These are phyloP conservation scores for Eulemur coronatus DNA, from an alignment of 2,797 vertebrate species.

Conservation along the genomic window DNA sequence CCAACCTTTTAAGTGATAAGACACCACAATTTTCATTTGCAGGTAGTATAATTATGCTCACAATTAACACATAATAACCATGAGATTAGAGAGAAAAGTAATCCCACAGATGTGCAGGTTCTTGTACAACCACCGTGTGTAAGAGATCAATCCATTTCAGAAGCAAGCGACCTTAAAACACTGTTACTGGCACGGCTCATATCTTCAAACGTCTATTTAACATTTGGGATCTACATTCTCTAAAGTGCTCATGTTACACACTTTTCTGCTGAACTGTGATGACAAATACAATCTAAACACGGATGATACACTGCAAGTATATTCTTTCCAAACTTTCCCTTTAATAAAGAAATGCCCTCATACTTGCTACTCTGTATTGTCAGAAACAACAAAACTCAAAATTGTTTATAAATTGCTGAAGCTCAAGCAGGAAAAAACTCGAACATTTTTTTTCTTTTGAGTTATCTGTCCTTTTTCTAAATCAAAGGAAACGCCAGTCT, in stretches of 20 bases:
- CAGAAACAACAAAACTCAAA: conserved; percentile 54
- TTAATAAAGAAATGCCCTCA: conserved; percentile 26
- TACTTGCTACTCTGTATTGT: background rate
- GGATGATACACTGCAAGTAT: conserved; percentile 36
- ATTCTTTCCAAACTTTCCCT: conserved; percentile 38
- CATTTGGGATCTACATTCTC: conserved; percentile 50
- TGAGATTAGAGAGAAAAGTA: conserved; percentile 55
- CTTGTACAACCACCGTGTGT: background rate
- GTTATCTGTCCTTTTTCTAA: conserved; percentile 68
- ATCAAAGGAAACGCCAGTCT: conserved; percentile 55
- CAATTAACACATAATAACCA: conserved; percentile 65
- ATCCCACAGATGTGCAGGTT: conserved; percentile 39
- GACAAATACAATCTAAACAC: conserved; percentile 22
- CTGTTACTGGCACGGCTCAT: conserved; percentile 9
- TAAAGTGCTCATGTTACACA: conserved; percentile 10
- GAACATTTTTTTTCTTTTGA: background rate
- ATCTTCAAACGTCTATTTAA: conserved; percentile 34
- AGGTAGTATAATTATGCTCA: conserved; percentile 63
- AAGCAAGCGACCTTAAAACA: conserved; percentile 47
- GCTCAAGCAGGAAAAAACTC: conserved; percentile 45
- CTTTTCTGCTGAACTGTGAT: conserved; percentile 27
- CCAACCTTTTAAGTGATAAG: conserved; percentile 21
- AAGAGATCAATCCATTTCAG: background rate
- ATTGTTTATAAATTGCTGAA: background rate
- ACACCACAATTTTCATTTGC: conserved; percentile 60